Conservation (phyloP, 2,888 invertebrate genomes). For the Spilarctia lutea region DNA sequence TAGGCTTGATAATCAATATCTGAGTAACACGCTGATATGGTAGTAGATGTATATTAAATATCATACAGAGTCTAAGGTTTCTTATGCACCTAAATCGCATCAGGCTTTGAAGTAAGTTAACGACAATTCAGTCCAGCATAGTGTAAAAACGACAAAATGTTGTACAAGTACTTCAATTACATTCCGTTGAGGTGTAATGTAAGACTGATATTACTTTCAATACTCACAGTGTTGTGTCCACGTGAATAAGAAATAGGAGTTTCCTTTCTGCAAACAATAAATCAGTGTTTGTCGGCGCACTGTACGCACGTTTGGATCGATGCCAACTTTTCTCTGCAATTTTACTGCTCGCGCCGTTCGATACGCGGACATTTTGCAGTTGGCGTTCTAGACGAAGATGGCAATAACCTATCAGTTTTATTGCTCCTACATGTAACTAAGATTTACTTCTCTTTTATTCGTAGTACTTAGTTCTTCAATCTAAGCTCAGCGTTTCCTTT, state of each 20-base stretch:
- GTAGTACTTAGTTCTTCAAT: slow-evolving; percentile 42
- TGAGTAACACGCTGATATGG: background rate
- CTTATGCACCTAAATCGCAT: background rate
- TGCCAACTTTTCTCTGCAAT: slow-evolving; percentile 80
- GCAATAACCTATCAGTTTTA: slow-evolving; percentile 79
- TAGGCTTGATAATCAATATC: background rate
- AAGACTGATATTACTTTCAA: slow-evolving; percentile 63
- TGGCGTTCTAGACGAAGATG: slow-evolving; percentile 71
- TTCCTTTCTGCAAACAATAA: slow-evolving; percentile 75
- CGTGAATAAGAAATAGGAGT: slow-evolving; percentile 74
- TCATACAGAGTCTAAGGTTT: background rate
- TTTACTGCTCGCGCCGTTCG: slow-evolving; percentile 69
- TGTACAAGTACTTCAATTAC: slow-evolving; percentile 32
- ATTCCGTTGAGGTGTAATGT: slow-evolving; percentile 26
- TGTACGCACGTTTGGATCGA: slow-evolving; percentile 65
- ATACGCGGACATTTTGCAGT: slow-evolving; percentile 74
- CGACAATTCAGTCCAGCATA: slow-evolving; percentile 9
- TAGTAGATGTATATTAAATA: background rate
- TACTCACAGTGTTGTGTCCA: slow-evolving; percentile 55
- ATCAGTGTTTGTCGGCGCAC: slow-evolving; percentile 56
- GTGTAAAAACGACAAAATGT: slow-evolving; percentile 30
- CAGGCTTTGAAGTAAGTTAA: background rate
- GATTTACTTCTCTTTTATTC: slow-evolving; percentile 59
- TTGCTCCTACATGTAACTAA: slow-evolving; percentile 58
- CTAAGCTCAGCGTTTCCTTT: slow-evolving; percentile 43